Evolutionary conservation across 2,797 vertebrate genomes (phyloP).

Genomic region (Amblyraja radiata): DNA sequence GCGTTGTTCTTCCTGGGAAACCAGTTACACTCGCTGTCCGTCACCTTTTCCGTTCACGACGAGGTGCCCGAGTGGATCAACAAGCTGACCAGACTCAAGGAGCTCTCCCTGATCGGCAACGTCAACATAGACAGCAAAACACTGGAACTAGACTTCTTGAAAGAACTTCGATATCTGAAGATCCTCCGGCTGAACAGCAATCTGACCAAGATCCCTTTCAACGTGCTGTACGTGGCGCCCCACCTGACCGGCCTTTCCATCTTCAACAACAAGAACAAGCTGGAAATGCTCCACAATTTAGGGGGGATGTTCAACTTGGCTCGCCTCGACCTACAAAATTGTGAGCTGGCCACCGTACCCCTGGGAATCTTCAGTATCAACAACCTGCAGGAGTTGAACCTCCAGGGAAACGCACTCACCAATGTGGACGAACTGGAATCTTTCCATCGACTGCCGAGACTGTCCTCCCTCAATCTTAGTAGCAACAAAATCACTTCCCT

Average conservation of each 20-base stretch:
- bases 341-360: conserved; percentile 89
- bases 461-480: conserved; percentile 96
- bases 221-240: conserved; percentile 89
- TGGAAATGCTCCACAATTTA: conserved; percentile 94
- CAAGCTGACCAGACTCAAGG: conserved; percentile 87
- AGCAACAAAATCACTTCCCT: conserved; percentile 98
- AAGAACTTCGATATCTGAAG: conserved; percentile 88
- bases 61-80: conserved; percentile 98
- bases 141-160: conserved; percentile 87
- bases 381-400: conserved; percentile 93
- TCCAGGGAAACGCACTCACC: conserved; percentile 97
- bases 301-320: conserved; percentile 97
- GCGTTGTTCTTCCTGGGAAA: conserved; percentile 90
- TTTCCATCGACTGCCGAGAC: conserved; percentile 92
- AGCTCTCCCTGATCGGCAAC: conserved; percentile 88
- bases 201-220: conserved; percentile 90
- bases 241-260: conserved; percentile 94
- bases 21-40: conserved; percentile 86
- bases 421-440: conserved; percentile 97
- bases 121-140: conserved; percentile 90
- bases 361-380: conserved; percentile 95
- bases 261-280: conserved; percentile 93
- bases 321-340: conserved; percentile 87
- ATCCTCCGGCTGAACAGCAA: conserved; percentile 93
- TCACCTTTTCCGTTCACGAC: conserved; percentile 96